Evolutionary conservation across 2,797 vertebrate species (phyloP).

Genomic region (Neoniphon sammara): DNA sequence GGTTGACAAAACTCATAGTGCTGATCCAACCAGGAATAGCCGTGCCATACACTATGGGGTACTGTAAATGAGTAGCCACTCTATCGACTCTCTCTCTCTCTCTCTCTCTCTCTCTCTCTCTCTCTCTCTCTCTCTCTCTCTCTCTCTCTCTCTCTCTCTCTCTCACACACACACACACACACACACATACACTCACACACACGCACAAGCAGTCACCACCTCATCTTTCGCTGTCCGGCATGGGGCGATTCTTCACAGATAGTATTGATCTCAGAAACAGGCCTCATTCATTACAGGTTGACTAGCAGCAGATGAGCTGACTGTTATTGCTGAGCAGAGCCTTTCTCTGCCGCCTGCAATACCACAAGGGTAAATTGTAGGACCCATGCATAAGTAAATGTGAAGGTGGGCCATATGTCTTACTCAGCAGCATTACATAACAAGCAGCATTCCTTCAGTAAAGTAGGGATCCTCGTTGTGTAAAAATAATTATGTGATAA

Average conservation of each 20-base stretch:
- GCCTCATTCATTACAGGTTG: slow-evolving; percentile 82
- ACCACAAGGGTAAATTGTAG: slow-evolving; percentile 69
- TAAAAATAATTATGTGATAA: slow-evolving; percentile 22
- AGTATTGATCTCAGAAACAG: slow-evolving; percentile 79
- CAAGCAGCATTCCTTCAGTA: slow-evolving; percentile 30
- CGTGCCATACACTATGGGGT: slow-evolving; percentile 20
- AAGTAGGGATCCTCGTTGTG: not conserved
- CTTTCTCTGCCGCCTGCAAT: slow-evolving; percentile 66
- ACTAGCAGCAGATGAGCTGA: slow-evolving; percentile 78
- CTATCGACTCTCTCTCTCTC: too few relatives aligned
- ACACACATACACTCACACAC: slow-evolving; percentile 17
- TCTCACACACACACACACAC: slow-evolving; percentile 4
- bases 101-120: too few relatives aligned
- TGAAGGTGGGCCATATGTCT: slow-evolving; percentile 50
- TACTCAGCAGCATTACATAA: slow-evolving; percentile 73
- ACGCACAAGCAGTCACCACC: slow-evolving; percentile 49
- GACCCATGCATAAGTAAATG: slow-evolving; percentile 73
- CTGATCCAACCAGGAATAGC: slow-evolving; percentile 48
- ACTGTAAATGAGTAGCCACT: slow-evolving; percentile 41
- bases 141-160: too few relatives aligned
- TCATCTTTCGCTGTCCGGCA: slow-evolving; percentile 73
- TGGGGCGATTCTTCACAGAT: slow-evolving; percentile 80
- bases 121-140: too few relatives aligned
- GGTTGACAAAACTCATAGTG: slow-evolving; percentile 46
- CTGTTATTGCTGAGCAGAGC: slow-evolving; percentile 81